Conservation (phyloP, 2,113 vertebrate genomes). For the Bothrops jararaca region DNA sequence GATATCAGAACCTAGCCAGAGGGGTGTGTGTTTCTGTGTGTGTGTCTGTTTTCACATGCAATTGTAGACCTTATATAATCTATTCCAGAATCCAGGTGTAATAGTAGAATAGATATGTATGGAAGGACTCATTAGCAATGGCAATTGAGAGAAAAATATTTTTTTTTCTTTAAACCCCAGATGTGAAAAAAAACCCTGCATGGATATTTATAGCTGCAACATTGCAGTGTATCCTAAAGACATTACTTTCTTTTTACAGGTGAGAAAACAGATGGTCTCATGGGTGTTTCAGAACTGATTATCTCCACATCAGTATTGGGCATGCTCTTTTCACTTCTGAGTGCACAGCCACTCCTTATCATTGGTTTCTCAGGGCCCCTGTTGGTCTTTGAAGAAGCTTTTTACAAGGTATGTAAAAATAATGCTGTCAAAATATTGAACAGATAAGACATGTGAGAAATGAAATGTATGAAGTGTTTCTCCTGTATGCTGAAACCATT, state of each 20-base stretch:
- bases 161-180: neutral
- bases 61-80: neutral
- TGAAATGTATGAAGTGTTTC: neutral
- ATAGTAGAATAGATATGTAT: neutral
- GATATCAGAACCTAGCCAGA: neutral
- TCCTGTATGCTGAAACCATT: neutral
- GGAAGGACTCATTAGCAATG: neutral
- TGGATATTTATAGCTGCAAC: neutral
- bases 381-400: constrained; percentile 97
- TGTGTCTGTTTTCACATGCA: neutral
- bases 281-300: constrained; percentile 96
- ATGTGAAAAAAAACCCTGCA: neutral
- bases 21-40: neutral
- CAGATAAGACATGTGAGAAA: neutral
- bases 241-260: constrained; percentile 68
- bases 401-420: constrained; percentile 81
- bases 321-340: constrained; percentile 88
- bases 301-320: constrained; percentile 92
- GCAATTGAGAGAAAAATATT: neutral
- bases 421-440: constrained; percentile 1
- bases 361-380: constrained; percentile 95
- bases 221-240: neutral
- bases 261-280: constrained; percentile 95
- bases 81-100: neutral
- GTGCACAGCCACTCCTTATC: constrained; percentile 93